Base-by-base conservation (phyloP, 2,113 vertebrate genomes). In the Boleophthalmus pectinirostris region DNA sequence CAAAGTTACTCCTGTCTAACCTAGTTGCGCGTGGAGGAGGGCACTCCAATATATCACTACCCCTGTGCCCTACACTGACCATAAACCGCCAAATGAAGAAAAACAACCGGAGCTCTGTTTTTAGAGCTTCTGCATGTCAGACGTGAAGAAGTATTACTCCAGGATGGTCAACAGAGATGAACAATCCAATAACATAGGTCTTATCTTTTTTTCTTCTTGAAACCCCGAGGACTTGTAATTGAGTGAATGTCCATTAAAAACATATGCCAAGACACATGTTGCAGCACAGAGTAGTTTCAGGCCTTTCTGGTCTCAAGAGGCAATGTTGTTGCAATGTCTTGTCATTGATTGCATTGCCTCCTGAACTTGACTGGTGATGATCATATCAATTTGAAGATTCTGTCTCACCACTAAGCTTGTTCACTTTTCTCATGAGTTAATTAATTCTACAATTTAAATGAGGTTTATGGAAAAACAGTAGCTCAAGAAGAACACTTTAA, bases 231-330 rank as follows among this genome's bases (percentile, higher is more conserved):
- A 70, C 61, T 43, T 76, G 73, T 72, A 76, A 84, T 82, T 82
- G 46, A 68, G 84, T 84, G 81, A 74, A 63, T 43, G 38, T 43
- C 38, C 38, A 43, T 77, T 68, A 69, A 90, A n/a, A 85, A 84
- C 82, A 81, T 86, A 78, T 84, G 85, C 54, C 67, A 66, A 68
- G 73, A 69, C 89, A 84, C 73, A 84, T 81, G 86, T 71, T 7
- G 20, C 45, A 64, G 69, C 71, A 73, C 20, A 74, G 67, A 79
- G 68, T 60, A 69, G 69, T 68, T 70, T 73, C 82, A 35, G 63
- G 66, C 60, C 49, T 51, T 51, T 74, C 80, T 66, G 23, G 54
- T 82, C 78, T 81, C 61, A 60, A 66, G 3, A 3, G 79, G 74
- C 69, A 81, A 81, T 68, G 71, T 72, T 86, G 8, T 81, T 75